Evolutionary conservation across 2,797 vertebrate genomes (phyloP).

Genomic region (Eutrigla gurnardus): DNA sequence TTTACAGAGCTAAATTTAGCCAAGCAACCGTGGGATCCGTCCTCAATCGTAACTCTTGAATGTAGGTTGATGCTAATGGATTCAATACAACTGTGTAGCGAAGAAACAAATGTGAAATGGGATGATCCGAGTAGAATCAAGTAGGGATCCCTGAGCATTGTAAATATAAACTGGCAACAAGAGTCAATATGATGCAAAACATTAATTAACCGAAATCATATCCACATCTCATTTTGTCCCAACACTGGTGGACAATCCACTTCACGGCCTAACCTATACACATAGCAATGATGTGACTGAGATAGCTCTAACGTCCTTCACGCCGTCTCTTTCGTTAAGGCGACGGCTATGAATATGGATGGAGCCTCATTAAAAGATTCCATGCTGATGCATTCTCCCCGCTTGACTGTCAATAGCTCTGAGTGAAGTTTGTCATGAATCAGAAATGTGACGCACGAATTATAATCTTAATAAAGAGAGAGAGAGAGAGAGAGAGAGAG

Average conservation of each 20-base stretch:
- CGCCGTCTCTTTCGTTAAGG: conserved; percentile 19
- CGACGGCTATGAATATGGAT: conserved; percentile 65
- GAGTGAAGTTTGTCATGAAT: conserved; percentile 46
- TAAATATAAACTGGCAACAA: neutral
- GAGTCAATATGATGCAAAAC: conserved; percentile 8
- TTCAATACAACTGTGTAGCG: conserved; percentile 43
- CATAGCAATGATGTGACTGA: conserved; percentile 17
- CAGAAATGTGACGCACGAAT: conserved; percentile 31
- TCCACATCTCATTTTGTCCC: neutral
- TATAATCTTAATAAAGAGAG: conserved; percentile 30
- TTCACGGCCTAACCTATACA: conserved; percentile 6
- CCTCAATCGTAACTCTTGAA: conserved; percentile 80
- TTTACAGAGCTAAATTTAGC: conserved; percentile 75
- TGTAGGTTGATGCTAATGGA: conserved; percentile 78
- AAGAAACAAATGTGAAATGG: conserved; percentile 36
- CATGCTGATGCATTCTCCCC: conserved; percentile 31
- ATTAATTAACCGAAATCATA: neutral
- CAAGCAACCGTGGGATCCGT: conserved; percentile 75
- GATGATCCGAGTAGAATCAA: conserved; percentile 12
- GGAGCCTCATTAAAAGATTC: conserved; percentile 48
- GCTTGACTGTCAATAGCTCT: conserved; percentile 61
- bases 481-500: no score
- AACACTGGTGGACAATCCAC: neutral
- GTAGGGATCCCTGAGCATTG: neutral
- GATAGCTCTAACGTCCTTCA: conserved; percentile 33